Percentiles rank a stretch among this genome's conserved stretches.
phyloP scores from a whole-genome alignment of 2,797 vertebrate species.

The Pangasius mekongensis region DNA sequence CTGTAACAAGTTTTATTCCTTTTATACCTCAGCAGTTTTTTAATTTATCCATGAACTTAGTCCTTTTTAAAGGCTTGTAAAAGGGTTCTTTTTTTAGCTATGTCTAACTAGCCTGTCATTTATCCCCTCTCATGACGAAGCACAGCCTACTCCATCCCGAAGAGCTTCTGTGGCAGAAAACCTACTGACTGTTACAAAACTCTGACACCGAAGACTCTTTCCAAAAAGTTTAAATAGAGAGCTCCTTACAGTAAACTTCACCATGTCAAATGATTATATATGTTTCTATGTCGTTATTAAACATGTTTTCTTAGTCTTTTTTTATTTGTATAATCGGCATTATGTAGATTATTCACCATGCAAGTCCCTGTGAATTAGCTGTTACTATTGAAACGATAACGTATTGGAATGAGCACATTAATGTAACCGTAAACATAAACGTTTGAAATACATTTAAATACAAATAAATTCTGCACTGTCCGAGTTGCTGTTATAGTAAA shows the following conservation, averaged over 20 bases:
- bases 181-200: background rate
- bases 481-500: background rate
- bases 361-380: background rate
- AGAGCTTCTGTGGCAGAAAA: background rate
- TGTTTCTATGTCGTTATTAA: background rate
- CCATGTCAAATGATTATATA: background rate
- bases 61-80: too few relatives aligned
- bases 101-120: background rate
- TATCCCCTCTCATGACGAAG: background rate
- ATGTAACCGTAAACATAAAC: background rate
- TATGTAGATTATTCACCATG: background rate
- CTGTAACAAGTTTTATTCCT: background rate
- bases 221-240: background rate
- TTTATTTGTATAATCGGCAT: background rate
- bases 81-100: background rate
- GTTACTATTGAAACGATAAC: background rate
- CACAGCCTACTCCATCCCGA: background rate
- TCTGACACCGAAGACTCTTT: background rate
- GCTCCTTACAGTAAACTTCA: background rate
- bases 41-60: background rate
- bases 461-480: background rate
- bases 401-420: background rate
- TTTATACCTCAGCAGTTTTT: background rate
- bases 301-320: background rate
- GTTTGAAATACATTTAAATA: background rate